Percentiles rank a stretch among this genome's conserved stretches.
Evolutionary conservation across 1,140 invertebrate species (phyloP).

Genomic region (Octopus bimaculoides): DNA sequence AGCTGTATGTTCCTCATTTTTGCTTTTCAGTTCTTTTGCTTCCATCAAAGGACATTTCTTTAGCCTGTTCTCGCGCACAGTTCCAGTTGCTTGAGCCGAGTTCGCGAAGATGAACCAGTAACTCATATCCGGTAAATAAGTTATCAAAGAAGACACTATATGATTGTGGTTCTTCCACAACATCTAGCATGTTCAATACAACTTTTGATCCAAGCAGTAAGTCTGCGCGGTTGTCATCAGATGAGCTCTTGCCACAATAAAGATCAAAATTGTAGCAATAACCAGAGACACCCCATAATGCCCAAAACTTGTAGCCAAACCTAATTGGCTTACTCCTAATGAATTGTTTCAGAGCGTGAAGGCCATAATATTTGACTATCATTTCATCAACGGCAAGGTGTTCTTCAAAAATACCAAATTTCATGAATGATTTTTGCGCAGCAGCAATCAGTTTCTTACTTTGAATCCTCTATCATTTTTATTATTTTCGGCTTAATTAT

Average conservation of each 20-base stretch:
- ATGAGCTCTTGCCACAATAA: not conserved
- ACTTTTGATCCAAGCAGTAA: not conserved
- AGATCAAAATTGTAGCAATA: slow-evolving; percentile 4
- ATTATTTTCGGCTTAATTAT: not conserved
- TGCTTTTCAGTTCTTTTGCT: not conserved
- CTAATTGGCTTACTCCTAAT: not conserved
- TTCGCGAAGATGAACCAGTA: not conserved
- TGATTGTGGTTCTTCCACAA: not conserved
- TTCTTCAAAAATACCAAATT: slow-evolving; percentile 8
- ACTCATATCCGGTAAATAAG: not conserved
- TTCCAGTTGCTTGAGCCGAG: not conserved
- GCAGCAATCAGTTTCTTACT: not conserved
- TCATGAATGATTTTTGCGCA: not conserved
- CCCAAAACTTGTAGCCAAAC: slow-evolving; percentile 1
- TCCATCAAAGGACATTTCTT: not conserved
- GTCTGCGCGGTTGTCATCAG: not conserved
- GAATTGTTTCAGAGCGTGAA: not conserved
- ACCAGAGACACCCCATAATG: not conserved
- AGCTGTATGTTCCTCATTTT: not conserved
- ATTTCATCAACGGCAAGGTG: not conserved
- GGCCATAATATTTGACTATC: not conserved
- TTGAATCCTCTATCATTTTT: not conserved
- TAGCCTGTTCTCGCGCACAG: not conserved
- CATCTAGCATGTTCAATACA: slow-evolving; percentile 1
- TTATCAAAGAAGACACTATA: not conserved